These are phyloP conservation scores for Anomalospiza imberbis DNA, from an alignment of 2,797 vertebrate species.

Conservation along the genomic window DNA sequence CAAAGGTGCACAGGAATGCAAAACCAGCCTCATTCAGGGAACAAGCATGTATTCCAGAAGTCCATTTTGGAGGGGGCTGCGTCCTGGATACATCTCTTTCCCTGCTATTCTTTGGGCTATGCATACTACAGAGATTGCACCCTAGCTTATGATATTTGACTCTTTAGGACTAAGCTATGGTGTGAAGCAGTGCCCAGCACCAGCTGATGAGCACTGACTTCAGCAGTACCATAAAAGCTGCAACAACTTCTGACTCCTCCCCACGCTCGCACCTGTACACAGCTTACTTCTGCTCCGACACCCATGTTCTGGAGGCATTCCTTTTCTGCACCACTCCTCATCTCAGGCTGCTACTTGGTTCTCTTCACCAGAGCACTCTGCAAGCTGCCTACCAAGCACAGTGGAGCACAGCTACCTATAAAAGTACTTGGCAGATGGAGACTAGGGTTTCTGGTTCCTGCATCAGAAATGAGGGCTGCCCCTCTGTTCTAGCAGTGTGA, in stretches of 20 bases:
- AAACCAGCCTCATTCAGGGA: not conserved
- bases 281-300: not conserved
- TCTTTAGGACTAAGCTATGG: not conserved
- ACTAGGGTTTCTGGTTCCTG: not conserved
- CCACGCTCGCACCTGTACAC: accelerated
- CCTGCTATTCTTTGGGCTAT: not conserved
- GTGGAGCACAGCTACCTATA: not conserved
- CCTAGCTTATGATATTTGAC: not conserved
- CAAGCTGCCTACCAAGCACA: not conserved
- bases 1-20: not conserved
- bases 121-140: not conserved
- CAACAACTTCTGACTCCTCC: not conserved
- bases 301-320: not conserved
- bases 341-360: not conserved
- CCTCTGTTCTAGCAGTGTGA: not conserved
- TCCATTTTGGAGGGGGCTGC: not conserved
- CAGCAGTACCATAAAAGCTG: not conserved
- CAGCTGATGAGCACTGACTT: not conserved
- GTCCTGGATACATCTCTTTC: not conserved
- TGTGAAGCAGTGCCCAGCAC: not conserved
- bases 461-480: not conserved
- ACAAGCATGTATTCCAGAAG: not conserved
- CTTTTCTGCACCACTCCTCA: not conserved
- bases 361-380: accelerated
- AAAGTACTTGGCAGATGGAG: not conserved